A percentile compares a stretch with the other conserved stretches of the same genome.
phyloP scores from a whole-genome alignment of 1,140 invertebrate genomes.

The Caenorhabditis briggsae region DNA sequence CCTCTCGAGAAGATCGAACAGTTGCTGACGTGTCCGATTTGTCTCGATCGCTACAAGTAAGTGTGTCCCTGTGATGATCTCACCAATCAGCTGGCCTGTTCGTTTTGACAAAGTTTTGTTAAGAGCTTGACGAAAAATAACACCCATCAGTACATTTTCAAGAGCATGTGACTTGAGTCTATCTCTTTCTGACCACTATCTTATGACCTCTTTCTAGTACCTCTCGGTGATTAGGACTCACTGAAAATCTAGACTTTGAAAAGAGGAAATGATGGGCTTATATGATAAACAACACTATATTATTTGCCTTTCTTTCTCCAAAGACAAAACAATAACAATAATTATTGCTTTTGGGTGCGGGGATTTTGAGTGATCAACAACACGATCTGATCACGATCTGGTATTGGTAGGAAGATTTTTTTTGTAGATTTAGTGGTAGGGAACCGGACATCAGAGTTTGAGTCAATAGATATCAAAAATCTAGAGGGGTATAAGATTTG shows the following conservation, averaged over 20 bases:
- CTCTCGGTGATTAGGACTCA: not conserved
- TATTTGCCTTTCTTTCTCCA: not conserved
- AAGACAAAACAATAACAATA: slow-evolving; percentile 13
- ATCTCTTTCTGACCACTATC: slow-evolving; percentile 20
- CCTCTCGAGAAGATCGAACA: slow-evolving; percentile 87
- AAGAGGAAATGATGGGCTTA: not conserved
- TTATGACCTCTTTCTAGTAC: slow-evolving; percentile 19
- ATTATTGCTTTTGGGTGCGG: not conserved
- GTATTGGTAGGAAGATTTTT: not conserved
- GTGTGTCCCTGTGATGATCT: slow-evolving; percentile 28
- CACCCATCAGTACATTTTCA: not conserved
- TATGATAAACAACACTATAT: not conserved
- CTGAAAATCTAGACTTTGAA: slow-evolving; percentile 4
- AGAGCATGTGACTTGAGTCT: not conserved
- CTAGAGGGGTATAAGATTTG: not conserved
- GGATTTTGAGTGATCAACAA: slow-evolving; percentile 3
- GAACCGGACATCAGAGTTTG: slow-evolving; percentile 1
- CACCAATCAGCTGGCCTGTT: slow-evolving; percentile 26
- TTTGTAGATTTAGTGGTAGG: not conserved
- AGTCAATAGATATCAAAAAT: slow-evolving; percentile 1
- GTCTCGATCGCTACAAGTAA: slow-evolving; percentile 87
- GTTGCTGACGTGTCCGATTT: slow-evolving; percentile 96
- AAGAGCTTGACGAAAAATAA: not conserved
- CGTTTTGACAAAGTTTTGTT: not conserved
- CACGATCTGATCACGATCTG: not conserved